Evolutionary conservation across 2,888 invertebrate genomes (phyloP), one percentile per base, ranked within the genome.

Genomic region (Myathropa florea): DNA sequence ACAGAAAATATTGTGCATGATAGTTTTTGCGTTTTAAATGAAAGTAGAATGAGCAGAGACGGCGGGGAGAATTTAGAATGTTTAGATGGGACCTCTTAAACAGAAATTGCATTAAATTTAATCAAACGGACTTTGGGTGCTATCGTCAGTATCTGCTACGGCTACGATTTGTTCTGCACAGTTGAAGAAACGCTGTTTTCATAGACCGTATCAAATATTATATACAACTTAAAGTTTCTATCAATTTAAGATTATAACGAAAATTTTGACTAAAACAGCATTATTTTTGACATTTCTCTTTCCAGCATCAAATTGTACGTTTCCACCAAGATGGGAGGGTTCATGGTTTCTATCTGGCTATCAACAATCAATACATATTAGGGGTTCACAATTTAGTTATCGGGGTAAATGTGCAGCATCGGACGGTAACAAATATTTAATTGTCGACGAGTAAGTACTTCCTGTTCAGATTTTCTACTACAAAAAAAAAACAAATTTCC

Each of bases 321-420:
- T 97, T 94, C 97, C 97, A 89, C 94, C 95, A 89, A 94, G 95
- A 89, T 97, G 97, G 97, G 96, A 97, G 92, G 97, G 97, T 89
- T 96, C 96, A 89, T 97, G 97, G 97, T 97, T 97, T 94, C 97
- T 97, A 93, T 97, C 97, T 83, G 97, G 97, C 83, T 96, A 97
- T 90, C 95, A 96, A 91, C 96, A 96, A 93, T 95, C 97, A 72
- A 97, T 97, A 93, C 94, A 95, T 90, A 97, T 97, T 91, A 96
- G 97, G 90, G 96, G 95, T 83, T 96, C 96, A 91, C 94, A 96
- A 88, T 95, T 97, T 89, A 97, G 97, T 92, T 97, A 96, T 93
- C 97, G 97, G 93, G 97, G 97, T 90, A 95, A 95, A 92, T 97
- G 97, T 92, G 94, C 97, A 88, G 96, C 96, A 88, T 95, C 95